phyloP scores from a whole-genome alignment of 2,113 vertebrate species.

The Mola mola region DNA sequence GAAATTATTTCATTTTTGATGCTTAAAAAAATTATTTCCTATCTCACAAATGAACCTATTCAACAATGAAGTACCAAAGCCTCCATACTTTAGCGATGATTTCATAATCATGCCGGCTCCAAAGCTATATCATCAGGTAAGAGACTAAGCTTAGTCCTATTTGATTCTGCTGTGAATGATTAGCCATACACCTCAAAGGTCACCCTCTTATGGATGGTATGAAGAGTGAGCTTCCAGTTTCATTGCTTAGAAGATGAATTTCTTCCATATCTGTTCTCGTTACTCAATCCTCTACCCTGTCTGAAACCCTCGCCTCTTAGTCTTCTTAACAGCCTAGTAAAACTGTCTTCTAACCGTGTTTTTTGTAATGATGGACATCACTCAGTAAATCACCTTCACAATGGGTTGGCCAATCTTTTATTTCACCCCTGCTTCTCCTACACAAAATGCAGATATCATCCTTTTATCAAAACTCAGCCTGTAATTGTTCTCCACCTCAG shows the following conservation, averaged over 20 bases:
- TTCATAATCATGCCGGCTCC: background rate
- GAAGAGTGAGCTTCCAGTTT: constrained; percentile 20
- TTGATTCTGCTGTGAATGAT: constrained; percentile 19
- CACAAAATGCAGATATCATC: constrained; percentile 17
- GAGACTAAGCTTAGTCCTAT: background rate
- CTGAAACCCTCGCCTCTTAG: constrained; percentile 45
- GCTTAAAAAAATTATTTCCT: no score
- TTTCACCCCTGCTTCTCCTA: constrained; percentile 3
- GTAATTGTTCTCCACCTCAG: constrained; percentile 8
- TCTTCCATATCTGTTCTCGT: constrained; percentile 49
- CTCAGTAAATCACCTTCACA: constrained; percentile 58
- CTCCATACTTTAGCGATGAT: background rate
- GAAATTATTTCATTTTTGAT: no score
- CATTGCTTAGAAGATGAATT: constrained; percentile 47
- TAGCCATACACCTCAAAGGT: constrained; percentile 18
- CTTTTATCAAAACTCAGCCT: constrained; percentile 34
- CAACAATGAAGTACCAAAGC: no score
- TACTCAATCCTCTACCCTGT: constrained; percentile 33
- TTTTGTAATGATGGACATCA: constrained; percentile 43
- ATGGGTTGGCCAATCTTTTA: constrained; percentile 27
- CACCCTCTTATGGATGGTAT: constrained; percentile 21
- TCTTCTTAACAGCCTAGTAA: constrained; percentile 47
- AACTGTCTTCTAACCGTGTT: constrained; percentile 42
- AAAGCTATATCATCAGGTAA: background rate
- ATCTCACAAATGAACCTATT: no score